Base-by-base conservation (phyloP, 2,888 invertebrate genomes). In the Sepioteuthis lessoniana region DNA sequence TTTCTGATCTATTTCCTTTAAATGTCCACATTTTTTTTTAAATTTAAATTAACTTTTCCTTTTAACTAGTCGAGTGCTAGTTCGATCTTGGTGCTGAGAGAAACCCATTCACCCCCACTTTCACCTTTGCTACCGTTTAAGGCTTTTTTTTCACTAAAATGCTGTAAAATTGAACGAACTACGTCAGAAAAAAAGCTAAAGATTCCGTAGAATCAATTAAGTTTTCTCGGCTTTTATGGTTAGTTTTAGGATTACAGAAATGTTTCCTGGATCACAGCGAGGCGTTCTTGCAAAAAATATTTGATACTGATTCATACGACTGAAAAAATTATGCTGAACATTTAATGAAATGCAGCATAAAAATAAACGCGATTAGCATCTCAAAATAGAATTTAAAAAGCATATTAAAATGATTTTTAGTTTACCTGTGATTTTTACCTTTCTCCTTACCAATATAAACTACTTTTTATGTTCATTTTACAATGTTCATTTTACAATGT, bases 11-110 rank as follows among this genome's bases (percentile, higher is more conserved):
- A 35, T 76, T 76, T 76, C 76, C 76, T n/a, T 16, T 76, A 35
- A 76, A n/a, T 76, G 76, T 76, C n/a, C 76, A 35, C n/a, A 13
- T 76, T n/a, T 76, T 76, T 76, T 35, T 76, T 25, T 0, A 10
- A 76, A 76, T 76, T 76, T n/a, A 13, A 76, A 76, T 76, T 76
- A n/a, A n/a, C n/a, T n/a, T 76, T 76, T 76, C n/a, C n/a, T 76
- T n/a, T 76, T 76, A 76, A 76, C n/a, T 76, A n/a, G 76, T 76
- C n/a, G n/a, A 76, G n/a, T 76, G 76, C 76, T 76, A 35, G n/a
- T 76, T 76, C 76, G n/a, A 76, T 76, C 19, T 35, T 76, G 76
- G n/a, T 76, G n/a, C 25, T 76, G n/a, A 76, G 13, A 35, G 13
- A 76, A 76, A n/a, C 16, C 16, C 76, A 76, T 76, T 76, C 76